Percentiles rank a stretch among this genome's conserved stretches.
These are phyloP conservation scores for Pseudotriccus pelzelni DNA, from an alignment of 2,797 vertebrate genomes.

Conservation along the genomic window DNA sequence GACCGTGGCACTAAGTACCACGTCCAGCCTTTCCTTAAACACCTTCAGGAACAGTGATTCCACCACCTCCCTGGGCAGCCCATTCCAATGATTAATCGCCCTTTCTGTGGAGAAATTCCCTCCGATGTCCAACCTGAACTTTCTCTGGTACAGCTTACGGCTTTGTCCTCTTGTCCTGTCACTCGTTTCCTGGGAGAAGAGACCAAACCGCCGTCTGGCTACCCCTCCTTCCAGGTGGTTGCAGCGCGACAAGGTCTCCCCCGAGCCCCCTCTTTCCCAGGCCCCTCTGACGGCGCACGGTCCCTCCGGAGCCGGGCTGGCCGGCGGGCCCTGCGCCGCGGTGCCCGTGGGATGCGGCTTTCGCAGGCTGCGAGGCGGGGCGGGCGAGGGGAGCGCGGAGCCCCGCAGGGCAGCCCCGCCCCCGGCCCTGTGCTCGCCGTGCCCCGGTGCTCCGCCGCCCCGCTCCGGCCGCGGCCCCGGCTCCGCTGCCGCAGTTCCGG, in stretches of 20 bases:
- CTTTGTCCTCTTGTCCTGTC: neutral
- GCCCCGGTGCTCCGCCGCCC: neutral
- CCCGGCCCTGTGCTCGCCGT: neutral
- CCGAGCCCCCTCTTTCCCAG: too few species aligned
- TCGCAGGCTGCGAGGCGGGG: neutral
- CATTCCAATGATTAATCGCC: neutral
- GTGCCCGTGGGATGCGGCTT: fast-evolving
- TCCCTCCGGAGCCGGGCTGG: neutral
- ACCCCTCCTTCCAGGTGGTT: neutral
- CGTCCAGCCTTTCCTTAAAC: neutral
- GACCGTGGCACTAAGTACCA: neutral
- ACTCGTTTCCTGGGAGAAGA: neutral
- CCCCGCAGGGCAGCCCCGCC: neutral
- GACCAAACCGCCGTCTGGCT: neutral
- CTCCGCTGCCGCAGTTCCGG: constrained; percentile 20
- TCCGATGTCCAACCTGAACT: neutral
- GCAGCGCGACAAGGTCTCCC: neutral
- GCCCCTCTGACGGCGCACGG: neutral
- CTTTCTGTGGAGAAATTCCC: neutral
- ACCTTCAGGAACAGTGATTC: neutral
- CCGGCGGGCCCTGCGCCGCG: neutral
- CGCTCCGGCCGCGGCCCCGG: neutral
- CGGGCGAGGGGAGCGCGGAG: too few species aligned
- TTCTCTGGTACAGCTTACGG: neutral
- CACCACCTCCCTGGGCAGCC: neutral